Base-by-base conservation (phyloP, 2,113 vertebrate species). In the Platanista minor region DNA sequence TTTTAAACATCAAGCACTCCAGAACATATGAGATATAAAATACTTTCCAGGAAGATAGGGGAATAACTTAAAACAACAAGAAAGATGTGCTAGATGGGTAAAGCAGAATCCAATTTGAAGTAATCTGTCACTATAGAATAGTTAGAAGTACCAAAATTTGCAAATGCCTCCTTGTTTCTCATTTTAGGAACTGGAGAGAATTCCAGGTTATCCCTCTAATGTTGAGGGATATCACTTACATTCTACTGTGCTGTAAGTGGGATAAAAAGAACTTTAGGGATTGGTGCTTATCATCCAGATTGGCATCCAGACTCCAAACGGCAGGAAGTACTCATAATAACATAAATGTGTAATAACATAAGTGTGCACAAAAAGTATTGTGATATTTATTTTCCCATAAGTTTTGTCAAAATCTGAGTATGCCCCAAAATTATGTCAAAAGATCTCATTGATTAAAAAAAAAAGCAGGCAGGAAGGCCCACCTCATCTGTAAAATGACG, bases 41-140 rank as follows among this genome's bases (percentile, higher is more conserved):
- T 25, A 80, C 9, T 96, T 87, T 77, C 66, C 36, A 90, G 64
- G 77, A 96, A 69, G 29, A 84, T 2, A 90, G 1, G 29, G 2
- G 0, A 93, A 74, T 72, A 89, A 87, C 17, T 49, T 74, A 67
- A 94, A 94, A 67, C 29, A 86, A 75, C 29, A 57, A 8, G 23
- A 29, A 94, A 23, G 15, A 72, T 54, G 10, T 83, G 46, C 81
- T 5, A 21, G 33, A 41, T 27, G 86, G 36, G 64, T 80, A 69
- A 91, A 95, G 39, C 29, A 93, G 64, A 95, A 87, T 78, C 31
- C 83, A 97, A 49, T 66, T 11, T 86, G 39, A 96, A 95, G 31
- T 86, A 94, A 94, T 89, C 4, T 96, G 29, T 75, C 80, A 84
- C 61, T 54, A 84, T 1, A 91, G 27, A 90, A 92, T 15, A 88